Conservation (phyloP, 2,113 vertebrate species). For the Ctenodactylus gundi region DNA sequence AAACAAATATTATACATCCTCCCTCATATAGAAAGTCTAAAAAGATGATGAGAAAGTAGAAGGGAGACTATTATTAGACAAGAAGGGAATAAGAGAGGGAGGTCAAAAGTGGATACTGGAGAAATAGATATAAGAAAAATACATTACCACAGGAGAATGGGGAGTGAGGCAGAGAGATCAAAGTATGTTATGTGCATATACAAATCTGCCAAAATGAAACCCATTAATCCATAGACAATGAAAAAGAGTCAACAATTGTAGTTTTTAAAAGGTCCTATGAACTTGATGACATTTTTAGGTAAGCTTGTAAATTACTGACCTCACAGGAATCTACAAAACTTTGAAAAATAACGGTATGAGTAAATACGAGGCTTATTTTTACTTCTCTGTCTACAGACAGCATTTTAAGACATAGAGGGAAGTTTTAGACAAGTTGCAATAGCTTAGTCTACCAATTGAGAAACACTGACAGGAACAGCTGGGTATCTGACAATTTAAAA, state of each 20-base stretch:
- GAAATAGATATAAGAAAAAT: no score
- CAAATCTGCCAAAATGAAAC: no score
- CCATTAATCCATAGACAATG: no score
- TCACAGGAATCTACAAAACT: constrained; percentile 11
- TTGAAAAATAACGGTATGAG: background rate
- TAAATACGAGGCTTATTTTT: background rate
- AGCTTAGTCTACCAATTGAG: background rate
- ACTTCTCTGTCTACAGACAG: background rate
- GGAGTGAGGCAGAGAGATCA: no score
- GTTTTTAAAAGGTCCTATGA: background rate
- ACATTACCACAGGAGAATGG: no score
- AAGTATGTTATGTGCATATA: no score
- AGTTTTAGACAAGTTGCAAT: background rate
- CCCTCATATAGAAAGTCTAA: no score
- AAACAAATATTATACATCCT: no score
- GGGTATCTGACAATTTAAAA: background rate
- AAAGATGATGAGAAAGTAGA: no score
- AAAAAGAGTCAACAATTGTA: background rate
- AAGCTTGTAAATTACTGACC: background rate
- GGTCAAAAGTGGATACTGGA: no score
- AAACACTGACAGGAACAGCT: background rate
- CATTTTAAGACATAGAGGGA: background rate
- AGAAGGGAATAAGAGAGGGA: no score
- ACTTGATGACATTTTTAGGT: background rate
- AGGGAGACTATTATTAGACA: no score